Evolutionary conservation across 2,888 invertebrate species (phyloP), one percentile per base, ranked within the genome.

Genomic region (Pecten maximus): DNA sequence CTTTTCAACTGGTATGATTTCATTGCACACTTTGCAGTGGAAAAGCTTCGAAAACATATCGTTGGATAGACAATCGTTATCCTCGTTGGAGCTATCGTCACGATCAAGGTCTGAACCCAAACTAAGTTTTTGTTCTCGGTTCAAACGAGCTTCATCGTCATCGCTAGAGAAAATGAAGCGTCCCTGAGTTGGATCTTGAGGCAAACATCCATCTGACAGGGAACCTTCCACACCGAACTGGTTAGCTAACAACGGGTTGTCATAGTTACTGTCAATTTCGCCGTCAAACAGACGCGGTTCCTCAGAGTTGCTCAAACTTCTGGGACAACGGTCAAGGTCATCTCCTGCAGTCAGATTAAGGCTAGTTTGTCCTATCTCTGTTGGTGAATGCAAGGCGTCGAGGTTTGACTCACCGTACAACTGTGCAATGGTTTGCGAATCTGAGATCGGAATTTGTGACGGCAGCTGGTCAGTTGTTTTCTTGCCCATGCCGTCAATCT

Each of bases 21-120:
- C 94, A 87, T 95, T 95, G 91, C 95, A 95, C 0, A 94, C 91
- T 89, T 94, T 95, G 91, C 95, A 95, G 88, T 95, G 94, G 90
- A 94, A 95, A n/a, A 95, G 91, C 90, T 95, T 95, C 87, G 94
- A 94, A 89, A 94, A 94, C 92, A 94, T 91, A 39, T 94, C 91
- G 88, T 91, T 91, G 0, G 91, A 89, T 3, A 91, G 87, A 40
- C 74, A 89, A 3, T 90, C 91, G 12, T 91, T 89, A n/a, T 89
- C 89, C 10, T 87, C 89, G 28, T 89, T 88, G 6, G 74, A 74
- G 35, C 74, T 74, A 1, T 74, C 74, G 74, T 74, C 74, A 2
- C 1, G 28, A 2, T 74, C 74, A 74, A 35, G 74, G 12, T 40
- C 40, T 0, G 54, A 39, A 60, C 39, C 44, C 74, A 40, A 19